A percentile compares a stretch with the other conserved stretches of the same genome.
Evolutionary conservation across 2,113 vertebrate genomes (phyloP).

Genomic region (Hucho hucho): DNA sequence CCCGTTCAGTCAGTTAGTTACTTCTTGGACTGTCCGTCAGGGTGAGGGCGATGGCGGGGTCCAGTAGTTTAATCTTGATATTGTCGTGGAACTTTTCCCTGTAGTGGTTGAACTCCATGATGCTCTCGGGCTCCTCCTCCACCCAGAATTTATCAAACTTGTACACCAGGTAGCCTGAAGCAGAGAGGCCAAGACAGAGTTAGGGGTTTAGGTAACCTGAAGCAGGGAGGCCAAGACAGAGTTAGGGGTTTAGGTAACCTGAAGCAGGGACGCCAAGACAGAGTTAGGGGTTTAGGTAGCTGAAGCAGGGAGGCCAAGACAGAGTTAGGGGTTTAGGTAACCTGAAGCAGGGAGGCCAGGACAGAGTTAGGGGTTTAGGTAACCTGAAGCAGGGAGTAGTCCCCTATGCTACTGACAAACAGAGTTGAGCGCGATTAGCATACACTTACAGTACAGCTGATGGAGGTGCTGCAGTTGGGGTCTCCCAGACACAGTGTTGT

Average conservation of each 20-base stretch:
- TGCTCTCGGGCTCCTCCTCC: conserved; percentile 92
- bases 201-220: neutral
- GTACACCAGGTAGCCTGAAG: conserved; percentile 90
- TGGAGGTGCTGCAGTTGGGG: conserved; percentile 88
- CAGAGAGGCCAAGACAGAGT: neutral
- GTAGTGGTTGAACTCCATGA: conserved; percentile 97
- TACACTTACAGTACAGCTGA: conserved; percentile 92
- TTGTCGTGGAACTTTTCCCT: conserved; percentile 93
- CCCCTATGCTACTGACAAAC: neutral
- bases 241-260: neutral
- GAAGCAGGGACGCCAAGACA: neutral
- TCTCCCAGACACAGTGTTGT: conserved; percentile 80
- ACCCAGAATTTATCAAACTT: conserved; percentile 98
- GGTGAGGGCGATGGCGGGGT: conserved; percentile 75
- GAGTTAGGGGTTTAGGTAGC: too few relatives aligned
- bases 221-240: neutral
- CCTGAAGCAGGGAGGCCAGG: neutral
- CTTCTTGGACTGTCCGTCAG: conserved; percentile 64
- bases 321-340: neutral
- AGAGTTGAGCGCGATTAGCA: neutral
- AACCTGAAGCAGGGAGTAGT: too few relatives aligned
- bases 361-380: neutral
- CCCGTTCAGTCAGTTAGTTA: conserved; percentile 20
- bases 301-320: too few relatives aligned
- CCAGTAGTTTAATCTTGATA: conserved; percentile 81